phyloP scores from a whole-genome alignment of 2,888 invertebrate genomes.

The Yponomeuta plumbellus region DNA sequence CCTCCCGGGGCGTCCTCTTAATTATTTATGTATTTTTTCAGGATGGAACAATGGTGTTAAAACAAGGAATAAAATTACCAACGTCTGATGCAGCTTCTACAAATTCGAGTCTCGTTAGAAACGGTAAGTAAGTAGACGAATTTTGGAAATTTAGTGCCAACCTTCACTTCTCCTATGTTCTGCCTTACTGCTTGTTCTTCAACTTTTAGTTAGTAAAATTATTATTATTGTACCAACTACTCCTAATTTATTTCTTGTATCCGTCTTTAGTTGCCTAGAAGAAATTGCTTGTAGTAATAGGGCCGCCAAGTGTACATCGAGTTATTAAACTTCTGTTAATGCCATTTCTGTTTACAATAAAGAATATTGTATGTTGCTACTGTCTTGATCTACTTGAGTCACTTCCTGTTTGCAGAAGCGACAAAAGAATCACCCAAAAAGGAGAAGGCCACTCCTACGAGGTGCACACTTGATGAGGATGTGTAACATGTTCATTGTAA shows the following conservation, averaged over 20 bases:
- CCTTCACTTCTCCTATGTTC: background rate
- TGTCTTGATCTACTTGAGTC: no score
- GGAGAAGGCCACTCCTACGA: constrained; percentile 39
- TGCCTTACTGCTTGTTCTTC: no score
- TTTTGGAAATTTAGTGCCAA: background rate
- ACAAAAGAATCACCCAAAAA: constrained; percentile 45
- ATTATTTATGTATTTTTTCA: constrained; percentile 27
- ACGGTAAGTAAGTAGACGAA: constrained; percentile 20
- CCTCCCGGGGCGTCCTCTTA: no score
- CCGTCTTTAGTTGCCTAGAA: no score
- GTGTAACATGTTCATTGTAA: constrained; percentile 19
- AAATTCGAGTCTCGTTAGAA: constrained; percentile 42
- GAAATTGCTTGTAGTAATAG: no score
- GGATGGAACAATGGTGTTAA: constrained; percentile 71
- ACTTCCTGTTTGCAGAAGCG: constrained; percentile 31
- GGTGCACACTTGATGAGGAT: constrained; percentile 47
- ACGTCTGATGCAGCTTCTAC: constrained; percentile 38
- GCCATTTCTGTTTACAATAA: no score
- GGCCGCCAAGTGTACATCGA: no score
- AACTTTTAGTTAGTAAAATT: no score
- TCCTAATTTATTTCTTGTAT: no score
- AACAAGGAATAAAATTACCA: constrained; percentile 64
- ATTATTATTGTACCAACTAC: no score
- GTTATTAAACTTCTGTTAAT: no score
- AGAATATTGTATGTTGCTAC: no score